Evolutionary conservation across 2,797 vertebrate genomes (phyloP).

Genomic region (Mionectes olivaceus): DNA sequence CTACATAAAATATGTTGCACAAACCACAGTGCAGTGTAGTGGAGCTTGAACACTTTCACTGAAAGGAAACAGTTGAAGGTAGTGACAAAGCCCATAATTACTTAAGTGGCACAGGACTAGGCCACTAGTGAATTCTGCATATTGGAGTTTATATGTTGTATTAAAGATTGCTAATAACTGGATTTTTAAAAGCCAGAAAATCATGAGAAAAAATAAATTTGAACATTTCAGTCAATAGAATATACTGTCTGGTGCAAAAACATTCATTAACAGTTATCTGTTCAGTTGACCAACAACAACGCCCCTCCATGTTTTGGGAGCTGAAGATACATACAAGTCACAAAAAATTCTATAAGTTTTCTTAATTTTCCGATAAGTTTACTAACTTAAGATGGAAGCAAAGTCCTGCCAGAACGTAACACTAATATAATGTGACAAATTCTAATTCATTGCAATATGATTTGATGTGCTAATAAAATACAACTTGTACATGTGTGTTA

Average conservation of each 20-base stretch:
- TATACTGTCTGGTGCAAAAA: not conserved
- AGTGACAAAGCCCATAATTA: not conserved
- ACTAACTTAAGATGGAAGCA: not conserved
- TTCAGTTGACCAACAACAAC: not conserved
- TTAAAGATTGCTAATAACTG: not conserved
- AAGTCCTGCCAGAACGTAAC: not conserved
- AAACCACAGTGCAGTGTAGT: not conserved
- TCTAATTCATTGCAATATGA: not conserved
- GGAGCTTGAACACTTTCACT: not conserved
- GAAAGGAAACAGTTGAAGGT: not conserved
- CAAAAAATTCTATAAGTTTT: not conserved
- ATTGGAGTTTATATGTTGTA: not conserved
- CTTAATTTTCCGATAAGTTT: not conserved
- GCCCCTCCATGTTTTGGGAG: not conserved
- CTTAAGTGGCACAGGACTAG: not conserved
- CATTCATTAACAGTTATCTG: not conserved
- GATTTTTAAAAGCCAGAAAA: not conserved
- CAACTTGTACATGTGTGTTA: slow-evolving; percentile 29
- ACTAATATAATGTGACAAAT: slow-evolving; percentile 38
- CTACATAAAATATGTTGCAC: not conserved
- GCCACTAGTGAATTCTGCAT: not conserved
- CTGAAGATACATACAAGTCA: not conserved
- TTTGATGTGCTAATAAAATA: slow-evolving; percentile 39
- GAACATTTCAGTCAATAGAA: not conserved
- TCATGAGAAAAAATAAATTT: not conserved